Conservation (phyloP, 2,888 invertebrate species). For the Netelia melanura region DNA sequence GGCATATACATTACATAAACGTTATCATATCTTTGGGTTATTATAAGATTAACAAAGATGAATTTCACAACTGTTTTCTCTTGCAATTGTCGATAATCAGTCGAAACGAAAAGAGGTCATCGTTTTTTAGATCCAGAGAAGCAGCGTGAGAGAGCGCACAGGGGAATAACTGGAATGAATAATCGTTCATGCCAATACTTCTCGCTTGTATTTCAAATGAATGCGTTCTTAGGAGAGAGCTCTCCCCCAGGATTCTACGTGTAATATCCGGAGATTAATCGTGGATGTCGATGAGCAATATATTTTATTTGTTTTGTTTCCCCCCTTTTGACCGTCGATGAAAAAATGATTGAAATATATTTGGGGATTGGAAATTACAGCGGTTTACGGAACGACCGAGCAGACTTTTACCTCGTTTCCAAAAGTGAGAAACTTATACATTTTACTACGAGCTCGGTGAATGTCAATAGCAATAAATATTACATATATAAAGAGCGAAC, state of each 20-base stretch:
- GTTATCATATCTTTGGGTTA: conserved; percentile 44
- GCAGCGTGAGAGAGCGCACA: conserved; percentile 43
- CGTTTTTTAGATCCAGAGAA: conserved; percentile 64
- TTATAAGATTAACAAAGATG: conserved; percentile 46
- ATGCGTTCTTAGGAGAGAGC: conserved; percentile 52
- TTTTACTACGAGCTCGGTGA: neutral
- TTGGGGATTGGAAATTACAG: neutral
- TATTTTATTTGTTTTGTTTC: conserved; percentile 10
- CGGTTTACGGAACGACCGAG: neutral
- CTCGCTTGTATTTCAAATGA: conserved; percentile 49
- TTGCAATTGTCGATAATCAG: conserved; percentile 35
- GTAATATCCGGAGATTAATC: conserved; percentile 62
- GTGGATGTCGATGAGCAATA: conserved; percentile 50
- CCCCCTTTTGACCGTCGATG: neutral
- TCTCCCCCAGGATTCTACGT: conserved; percentile 51
- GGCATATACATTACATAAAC: conserved; percentile 45
- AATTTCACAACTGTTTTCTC: conserved; percentile 49
- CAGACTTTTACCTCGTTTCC: neutral
- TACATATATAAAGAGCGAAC: conserved; percentile 36
- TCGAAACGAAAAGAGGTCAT: conserved; percentile 15
- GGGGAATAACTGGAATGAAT: conserved; percentile 39
- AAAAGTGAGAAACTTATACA: neutral
- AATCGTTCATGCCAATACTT: conserved; percentile 29
- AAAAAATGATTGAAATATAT: neutral
- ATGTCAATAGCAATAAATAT: conserved; percentile 44